Conservation (phyloP, 2,113 vertebrate species). For the mouse (Mus musculus) region DNA sequence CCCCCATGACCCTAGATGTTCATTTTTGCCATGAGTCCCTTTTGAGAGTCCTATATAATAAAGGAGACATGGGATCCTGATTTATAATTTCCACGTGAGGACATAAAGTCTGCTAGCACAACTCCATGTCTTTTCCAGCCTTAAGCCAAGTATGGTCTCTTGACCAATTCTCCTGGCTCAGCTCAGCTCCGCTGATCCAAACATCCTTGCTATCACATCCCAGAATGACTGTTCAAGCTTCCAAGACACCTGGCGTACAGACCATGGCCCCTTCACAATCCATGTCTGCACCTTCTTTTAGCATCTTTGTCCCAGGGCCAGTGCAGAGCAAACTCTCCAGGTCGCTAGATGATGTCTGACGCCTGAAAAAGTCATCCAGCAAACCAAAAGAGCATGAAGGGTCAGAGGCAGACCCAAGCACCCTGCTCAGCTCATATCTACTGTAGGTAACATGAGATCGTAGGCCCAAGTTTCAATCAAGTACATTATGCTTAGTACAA, state of each 20-base stretch:
- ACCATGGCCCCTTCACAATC: background rate
- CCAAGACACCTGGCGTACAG: background rate
- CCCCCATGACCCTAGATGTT: background rate
- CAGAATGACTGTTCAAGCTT: background rate
- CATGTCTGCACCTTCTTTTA: background rate
- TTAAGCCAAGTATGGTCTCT: background rate
- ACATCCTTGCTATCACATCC: background rate
- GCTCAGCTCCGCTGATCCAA: conserved; percentile 5
- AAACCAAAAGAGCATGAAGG: background rate
- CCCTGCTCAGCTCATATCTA: background rate
- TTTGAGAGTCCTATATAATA: background rate
- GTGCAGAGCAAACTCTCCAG: background rate
- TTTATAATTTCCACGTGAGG: background rate
- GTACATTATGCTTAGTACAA: background rate
- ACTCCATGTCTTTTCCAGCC: background rate
- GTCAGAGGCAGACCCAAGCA: background rate
- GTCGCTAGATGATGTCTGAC: background rate
- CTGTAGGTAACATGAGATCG: background rate
- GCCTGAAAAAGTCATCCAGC: background rate
- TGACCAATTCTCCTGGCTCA: background rate
- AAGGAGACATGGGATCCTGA: background rate
- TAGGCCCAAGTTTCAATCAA: conserved; percentile 14
- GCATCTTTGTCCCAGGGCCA: background rate
- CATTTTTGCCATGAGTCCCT: background rate
- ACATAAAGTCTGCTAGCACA: background rate